Evolutionary conservation across 2,113 vertebrate species (phyloP), one percentile per base, ranked within the genome.

Genomic region (Scatophagus argus): DNA sequence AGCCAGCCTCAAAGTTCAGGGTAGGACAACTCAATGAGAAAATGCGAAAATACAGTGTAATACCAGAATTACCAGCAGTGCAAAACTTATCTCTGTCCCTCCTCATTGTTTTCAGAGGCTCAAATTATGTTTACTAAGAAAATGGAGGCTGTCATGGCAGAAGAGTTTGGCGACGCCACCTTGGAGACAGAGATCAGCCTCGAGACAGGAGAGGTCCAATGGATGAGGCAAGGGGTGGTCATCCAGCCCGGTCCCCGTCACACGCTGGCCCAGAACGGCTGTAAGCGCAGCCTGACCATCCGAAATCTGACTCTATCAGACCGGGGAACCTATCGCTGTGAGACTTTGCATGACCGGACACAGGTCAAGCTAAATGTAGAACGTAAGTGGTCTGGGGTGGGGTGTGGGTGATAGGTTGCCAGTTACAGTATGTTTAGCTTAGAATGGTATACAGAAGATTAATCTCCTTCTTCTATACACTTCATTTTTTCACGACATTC

Each of bases 361-460:
- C 96, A 98, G 88, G 96, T 96, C 93, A 97, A 95, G 81, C 96
- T 99, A 77, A 96, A 95, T 0, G 96, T 99, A 61, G 95, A 97
- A 76, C 94, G 97, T 98, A 94, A 96, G 97, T 96, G 8, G 3
- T n/a, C 5, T 1, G 3, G 29, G 14, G 8, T 62, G 13, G 8
- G 11, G 6, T 38, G 17, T 62, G 6, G 10, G 38, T 31, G 11
- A 68, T 49, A 38, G n/a, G 19, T 54, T 58, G 14, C 14, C 13
- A 29, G 23, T n/a, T n/a, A n/a, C n/a, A n/a, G 14, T 12, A 27
- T 14, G 8, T 46, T 46, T 46, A 21, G 46, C 1, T 21, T n/a
- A 4, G 23, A 52, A 52, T 52, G 14, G 16, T 56, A 2, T 21
- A 10, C 8, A 32, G 16, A n/a, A n/a, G 27, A 3, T 55, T 23